These are phyloP conservation scores for Phyllopteryx taeniolatus DNA, from an alignment of 2,113 vertebrate genomes.

Conservation along the genomic window DNA sequence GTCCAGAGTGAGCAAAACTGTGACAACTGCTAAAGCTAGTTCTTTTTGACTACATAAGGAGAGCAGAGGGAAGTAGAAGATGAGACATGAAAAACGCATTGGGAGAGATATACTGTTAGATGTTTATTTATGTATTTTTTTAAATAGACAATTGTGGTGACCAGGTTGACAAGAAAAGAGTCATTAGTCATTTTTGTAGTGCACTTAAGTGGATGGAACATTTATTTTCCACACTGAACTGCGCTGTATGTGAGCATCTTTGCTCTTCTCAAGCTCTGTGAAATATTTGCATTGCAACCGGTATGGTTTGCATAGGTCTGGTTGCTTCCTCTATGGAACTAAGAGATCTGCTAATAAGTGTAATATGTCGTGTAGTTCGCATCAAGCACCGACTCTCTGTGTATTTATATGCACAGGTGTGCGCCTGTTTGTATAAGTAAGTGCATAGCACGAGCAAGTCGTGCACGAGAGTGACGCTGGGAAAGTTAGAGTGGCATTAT, in stretches of 20 bases:
- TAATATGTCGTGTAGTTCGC: constrained; percentile 15
- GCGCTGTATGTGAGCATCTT: neutral
- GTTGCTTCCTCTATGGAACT: neutral
- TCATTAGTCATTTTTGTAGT: too few relatives aligned
- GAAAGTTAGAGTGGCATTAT: constrained; percentile 49
- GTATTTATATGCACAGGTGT: constrained; percentile 54
- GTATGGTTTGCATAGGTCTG: neutral
- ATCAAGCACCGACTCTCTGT: constrained; percentile 24
- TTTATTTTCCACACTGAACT: neutral
- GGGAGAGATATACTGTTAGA: too few relatives aligned
- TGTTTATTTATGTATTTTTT: too few relatives aligned
- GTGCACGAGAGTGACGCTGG: constrained; percentile 47
- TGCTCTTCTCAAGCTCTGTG: neutral
- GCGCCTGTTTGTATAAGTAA: constrained; percentile 46
- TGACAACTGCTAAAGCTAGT: too few relatives aligned
- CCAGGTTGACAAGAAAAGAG: too few relatives aligned
- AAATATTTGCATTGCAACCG: constrained; percentile 5
- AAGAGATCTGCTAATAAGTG: neutral
- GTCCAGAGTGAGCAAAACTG: too few relatives aligned
- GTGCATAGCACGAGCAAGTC: constrained; percentile 50
- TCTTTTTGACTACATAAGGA: too few relatives aligned
- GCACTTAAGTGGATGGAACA: neutral
- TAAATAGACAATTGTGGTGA: too few relatives aligned
- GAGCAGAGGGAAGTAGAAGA: too few relatives aligned
- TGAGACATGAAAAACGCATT: too few relatives aligned